Evolutionary conservation across 2,113 vertebrate genomes (phyloP).

Genomic region (Turdus rufiventris): DNA sequence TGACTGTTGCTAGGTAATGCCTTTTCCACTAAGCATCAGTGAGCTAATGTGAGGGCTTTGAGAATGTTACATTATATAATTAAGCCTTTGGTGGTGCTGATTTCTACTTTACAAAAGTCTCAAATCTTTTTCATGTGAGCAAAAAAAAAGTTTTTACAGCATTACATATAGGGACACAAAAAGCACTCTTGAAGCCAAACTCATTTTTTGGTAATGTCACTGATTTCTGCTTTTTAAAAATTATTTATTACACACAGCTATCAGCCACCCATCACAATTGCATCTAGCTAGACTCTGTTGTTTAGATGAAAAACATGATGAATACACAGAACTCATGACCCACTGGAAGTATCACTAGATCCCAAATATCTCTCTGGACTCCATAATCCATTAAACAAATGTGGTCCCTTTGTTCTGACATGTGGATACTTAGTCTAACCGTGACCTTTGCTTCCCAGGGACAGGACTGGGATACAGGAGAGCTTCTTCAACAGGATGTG

Average conservation of each 20-base stretch:
- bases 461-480: neutral
- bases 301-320: neutral
- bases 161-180: neutral
- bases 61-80: constrained; percentile 64
- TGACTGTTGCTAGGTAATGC: constrained; percentile 69
- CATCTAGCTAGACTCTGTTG: neutral
- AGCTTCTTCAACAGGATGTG: neutral
- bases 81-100: constrained; percentile 35
- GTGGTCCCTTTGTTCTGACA: constrained; percentile 10
- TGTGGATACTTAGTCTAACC: neutral
- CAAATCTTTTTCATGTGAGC: neutral
- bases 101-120: constrained; percentile 20
- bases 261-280: neutral
- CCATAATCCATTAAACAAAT: constrained; percentile 27
- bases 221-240: neutral
- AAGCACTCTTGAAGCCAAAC: neutral
- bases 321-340: neutral
- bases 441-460: constrained; percentile 32
- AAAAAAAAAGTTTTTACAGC: neutral
- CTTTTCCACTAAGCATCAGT: constrained; percentile 45
- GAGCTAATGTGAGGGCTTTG: constrained; percentile 38
- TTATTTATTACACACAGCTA: neutral
- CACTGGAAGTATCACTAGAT: neutral
- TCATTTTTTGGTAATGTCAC: neutral
- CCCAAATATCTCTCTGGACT: constrained; percentile 2